A percentile compares a stretch with the other conserved stretches of the same genome.
Conservation (phyloP, 2,797 vertebrate genomes). For the Meriones psammophilus region DNA sequence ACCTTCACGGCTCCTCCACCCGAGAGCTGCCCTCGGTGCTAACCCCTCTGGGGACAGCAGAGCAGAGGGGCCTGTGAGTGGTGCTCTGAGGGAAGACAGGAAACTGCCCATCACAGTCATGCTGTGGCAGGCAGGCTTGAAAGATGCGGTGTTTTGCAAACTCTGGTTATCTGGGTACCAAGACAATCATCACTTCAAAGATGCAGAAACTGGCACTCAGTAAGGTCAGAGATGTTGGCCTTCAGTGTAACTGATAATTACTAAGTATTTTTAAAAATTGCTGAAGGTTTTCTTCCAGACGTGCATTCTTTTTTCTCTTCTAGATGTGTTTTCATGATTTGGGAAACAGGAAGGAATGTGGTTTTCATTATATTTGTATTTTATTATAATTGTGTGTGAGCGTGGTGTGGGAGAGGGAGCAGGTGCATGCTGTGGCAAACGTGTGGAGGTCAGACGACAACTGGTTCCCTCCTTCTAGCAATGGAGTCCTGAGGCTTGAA, state of each 20-base stretch:
- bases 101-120: background rate
- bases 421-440: background rate
- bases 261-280: background rate
- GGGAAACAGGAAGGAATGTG: background rate
- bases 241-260: background rate
- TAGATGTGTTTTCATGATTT: background rate
- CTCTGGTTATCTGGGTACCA: background rate
- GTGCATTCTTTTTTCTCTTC: background rate
- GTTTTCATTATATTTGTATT: background rate
- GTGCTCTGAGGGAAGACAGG: too few species aligned
- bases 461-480: too few species aligned
- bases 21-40: background rate
- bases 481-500: background rate
- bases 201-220: background rate
- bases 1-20: background rate
- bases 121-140: too few species aligned
- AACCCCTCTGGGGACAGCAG: background rate
- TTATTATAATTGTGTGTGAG: background rate
- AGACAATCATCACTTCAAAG: background rate
- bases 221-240: background rate
- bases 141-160: accelerated
- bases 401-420: background rate
- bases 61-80: background rate
- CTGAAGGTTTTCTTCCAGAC: background rate
- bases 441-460: background rate